Evolutionary conservation across 92 coral and sea anemone species (phyloP), one percentile per base, ranked within the genome.

Genomic region (Porites lobata): DNA sequence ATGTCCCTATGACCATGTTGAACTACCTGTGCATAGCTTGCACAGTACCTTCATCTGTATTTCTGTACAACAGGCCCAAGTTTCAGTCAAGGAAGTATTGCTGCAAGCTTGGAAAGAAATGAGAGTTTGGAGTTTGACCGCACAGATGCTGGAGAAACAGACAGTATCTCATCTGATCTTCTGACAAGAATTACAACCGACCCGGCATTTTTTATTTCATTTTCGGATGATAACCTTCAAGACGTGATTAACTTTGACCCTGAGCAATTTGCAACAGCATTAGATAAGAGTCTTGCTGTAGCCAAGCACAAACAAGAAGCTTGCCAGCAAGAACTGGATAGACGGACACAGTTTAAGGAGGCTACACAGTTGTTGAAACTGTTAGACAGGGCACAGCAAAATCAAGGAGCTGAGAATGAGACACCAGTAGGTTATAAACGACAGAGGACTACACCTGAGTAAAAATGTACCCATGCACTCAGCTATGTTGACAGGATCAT

Each of bases 161-260:
- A 85, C 0, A 69, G 12, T 56, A 73, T 95, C 19, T 71, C 94
- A 53, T 24, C 88, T 22, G 86, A 85, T 67, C 81, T 95, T 20
- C 62, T 88, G 51, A 84, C 72, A 43, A 90, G 83, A 75, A 94
- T 98, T 50, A 82, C 72, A 65, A 93, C 86, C 24, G 95, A 98
- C 21, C 98, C 99, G 8, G 77, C 93, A n/a, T 98, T 96, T 87
- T 98, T 96, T 73, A 81, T 98, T 6, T 98, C 99, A 61, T 80
- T 96, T 74, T 96, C 99, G 9, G 96, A 93, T 73, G 93, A 94
- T 2, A 94, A 94, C 18, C 94, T 98, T 17, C 85, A 87, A 63
- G 68, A 73, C 9, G 82, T 96, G 52, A 82, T 83, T 1, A 91
- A 92, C 32, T 81, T 88, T 65, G 86, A 91, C 65, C 6, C 77